A percentile compares a stretch with the other conserved stretches of the same genome.
phyloP scores from a whole-genome alignment of 2,113 vertebrate species.

The Ctenodactylus gundi region DNA sequence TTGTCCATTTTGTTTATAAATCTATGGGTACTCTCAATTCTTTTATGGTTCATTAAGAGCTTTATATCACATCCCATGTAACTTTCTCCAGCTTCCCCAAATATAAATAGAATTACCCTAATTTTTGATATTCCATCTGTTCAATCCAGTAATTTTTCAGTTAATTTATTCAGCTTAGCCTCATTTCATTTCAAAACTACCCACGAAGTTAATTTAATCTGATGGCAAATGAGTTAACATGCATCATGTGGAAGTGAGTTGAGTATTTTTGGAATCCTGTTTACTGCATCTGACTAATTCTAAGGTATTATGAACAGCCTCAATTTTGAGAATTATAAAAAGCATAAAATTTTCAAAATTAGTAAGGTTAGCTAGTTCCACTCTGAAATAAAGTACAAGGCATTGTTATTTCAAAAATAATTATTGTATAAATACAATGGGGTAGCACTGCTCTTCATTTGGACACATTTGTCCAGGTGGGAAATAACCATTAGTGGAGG shows the following conservation, averaged over 20 bases:
- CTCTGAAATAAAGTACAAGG: conserved; percentile 31
- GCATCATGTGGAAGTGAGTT: conserved; percentile 1
- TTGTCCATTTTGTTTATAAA: conserved; percentile 21
- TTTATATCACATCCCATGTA: background rate
- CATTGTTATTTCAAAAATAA: conserved; percentile 54
- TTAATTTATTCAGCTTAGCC: conserved; percentile 7
- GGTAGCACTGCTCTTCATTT: conserved; percentile 27
- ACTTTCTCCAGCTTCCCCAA: background rate
- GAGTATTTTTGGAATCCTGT: conserved; percentile 28
- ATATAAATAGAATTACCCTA: background rate
- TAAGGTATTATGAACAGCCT: background rate
- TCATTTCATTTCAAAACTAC: conserved; percentile 46
- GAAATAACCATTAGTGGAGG: conserved; percentile 56
- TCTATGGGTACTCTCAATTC: background rate
- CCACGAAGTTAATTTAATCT: conserved; percentile 37
- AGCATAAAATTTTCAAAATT: conserved; percentile 16
- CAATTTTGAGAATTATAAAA: conserved; percentile 33
- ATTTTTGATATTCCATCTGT: background rate
- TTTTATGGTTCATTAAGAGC: background rate
- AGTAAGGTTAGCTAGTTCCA: background rate
- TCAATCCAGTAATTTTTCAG: conserved; percentile 4
- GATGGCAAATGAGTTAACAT: background rate
- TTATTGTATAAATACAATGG: conserved; percentile 31
- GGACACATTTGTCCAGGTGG: conserved; percentile 44
- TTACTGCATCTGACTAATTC: background rate